Base-by-base conservation (phyloP, 2,113 vertebrate species). In the Corythoichthys haematopterus region DNA sequence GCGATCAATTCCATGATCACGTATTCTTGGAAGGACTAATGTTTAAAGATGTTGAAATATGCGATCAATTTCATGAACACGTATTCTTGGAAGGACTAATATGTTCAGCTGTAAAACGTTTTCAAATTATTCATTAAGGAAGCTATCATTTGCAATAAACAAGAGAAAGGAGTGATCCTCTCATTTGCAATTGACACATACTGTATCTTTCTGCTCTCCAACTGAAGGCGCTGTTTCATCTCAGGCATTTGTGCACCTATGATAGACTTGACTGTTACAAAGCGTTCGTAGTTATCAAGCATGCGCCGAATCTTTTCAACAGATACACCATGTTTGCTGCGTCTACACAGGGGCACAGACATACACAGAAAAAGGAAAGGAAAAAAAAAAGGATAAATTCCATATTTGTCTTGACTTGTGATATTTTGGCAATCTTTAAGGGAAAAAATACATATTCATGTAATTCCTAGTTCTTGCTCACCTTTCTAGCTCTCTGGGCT, bases 401-500 rank as follows among this genome's bases (percentile, higher is more conserved):
- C 33, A 64, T 63, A 50, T 53, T 1, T 12, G 28, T 63, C 1
- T n/a, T 64, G 8, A 35, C 20, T 7, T 9, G 55, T 47, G 38
- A 43, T 28, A 55, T 47, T 33, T 40, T 36, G 35, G n/a, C 1
- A 20, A 55, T 71, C 35, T 38, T 35, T 11, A 46, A 62, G 35
- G 20, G n/a, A 71, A 69, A 68, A 16, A 3, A 16, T 3, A 63
- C 6, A 14, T 33, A 2, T 2, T 55, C 46, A 7, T 8, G 9
- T 71, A 50, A 68, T 62, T 35, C n/a, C 28, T 64, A 35, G 33
- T 3, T 62, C 6, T 60, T n/a, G 61, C 83, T 92, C 92, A 98
- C 97, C 93, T 96, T 89, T 94, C 92, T 84, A 99, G 89, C 77
- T 99, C 96, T 89, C 91, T 93, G 52, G 97, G 95, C 80, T 94